Percentiles rank a stretch among this genome's conserved stretches.
These are phyloP conservation scores for Oligia latruncula DNA, from an alignment of 2,888 invertebrate genomes.

Conservation along the genomic window DNA sequence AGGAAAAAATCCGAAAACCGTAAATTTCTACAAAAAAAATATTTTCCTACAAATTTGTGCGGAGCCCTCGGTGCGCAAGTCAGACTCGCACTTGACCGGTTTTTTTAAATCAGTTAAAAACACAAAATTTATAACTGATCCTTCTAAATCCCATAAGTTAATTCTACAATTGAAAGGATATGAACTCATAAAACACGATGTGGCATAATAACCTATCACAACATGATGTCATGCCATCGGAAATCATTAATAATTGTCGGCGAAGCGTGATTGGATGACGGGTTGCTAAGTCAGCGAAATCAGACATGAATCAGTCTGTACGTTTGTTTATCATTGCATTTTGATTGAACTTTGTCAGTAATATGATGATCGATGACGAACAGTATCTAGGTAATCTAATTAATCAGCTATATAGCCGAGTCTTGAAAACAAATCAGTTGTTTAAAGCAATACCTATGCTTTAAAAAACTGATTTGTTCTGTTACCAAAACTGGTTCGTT, in stretches of 20 bases:
- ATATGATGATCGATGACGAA: conserved; percentile 46
- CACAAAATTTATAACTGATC: neutral
- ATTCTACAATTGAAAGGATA: conserved; percentile 28
- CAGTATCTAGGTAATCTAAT: neutral
- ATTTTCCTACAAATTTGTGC: too few species aligned
- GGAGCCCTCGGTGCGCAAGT: too few species aligned
- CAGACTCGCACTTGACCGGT: too few species aligned
- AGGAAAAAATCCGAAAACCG: too few species aligned
- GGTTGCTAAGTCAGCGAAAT: conserved; percentile 57
- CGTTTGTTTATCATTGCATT: conserved; percentile 45
- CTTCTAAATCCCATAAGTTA: neutral
- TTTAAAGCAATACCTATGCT: too few species aligned
- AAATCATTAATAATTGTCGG: conserved; percentile 56
- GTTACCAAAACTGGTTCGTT: neutral
- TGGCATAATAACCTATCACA: conserved; percentile 50
- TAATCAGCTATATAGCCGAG: neutral
- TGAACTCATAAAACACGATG: neutral
- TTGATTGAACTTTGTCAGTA: conserved; percentile 53
- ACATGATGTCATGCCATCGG: conserved; percentile 56
- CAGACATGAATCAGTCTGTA: conserved; percentile 50
- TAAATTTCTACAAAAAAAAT: too few species aligned
- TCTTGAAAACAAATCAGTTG: neutral
- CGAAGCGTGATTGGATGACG: conserved; percentile 29
- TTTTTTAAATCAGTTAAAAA: neutral
- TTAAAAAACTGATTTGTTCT: too few species aligned